Evolutionary conservation across 2,797 vertebrate genomes (phyloP), one percentile per base, ranked within the genome.

Genomic region (Cyclopterus lumpus): DNA sequence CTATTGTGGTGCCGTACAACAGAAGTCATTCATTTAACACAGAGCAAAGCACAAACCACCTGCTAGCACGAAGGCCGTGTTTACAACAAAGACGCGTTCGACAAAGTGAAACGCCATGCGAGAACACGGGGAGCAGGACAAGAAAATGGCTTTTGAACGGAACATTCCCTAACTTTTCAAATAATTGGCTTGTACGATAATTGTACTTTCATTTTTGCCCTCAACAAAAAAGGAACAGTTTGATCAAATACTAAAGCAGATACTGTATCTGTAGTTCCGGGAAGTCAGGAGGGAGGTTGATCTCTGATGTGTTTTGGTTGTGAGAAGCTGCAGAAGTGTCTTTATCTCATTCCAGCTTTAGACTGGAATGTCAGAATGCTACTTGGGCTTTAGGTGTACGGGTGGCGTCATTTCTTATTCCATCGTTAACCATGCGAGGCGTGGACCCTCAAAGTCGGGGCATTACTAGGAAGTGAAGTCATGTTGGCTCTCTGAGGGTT

Each of bases 1-100:
- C 77, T 75, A 82, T 91, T 91, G 91, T 88, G 85, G 55, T 1
- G 15, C 58, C 49, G n/a, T 28, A 79, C 79, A 68, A 75, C 82
- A 80, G 44, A 89, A 90, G 75, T 87, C 84, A 90, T 92, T 91
- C 88, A 86, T 75, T 84, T 66, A 67, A 70, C 73, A 84, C 82
- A 89, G 88, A 91, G 85, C 63, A 48, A 66, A 75, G 65, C 59
- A 81, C 78, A 81, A 90, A 78, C 66, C 86, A 89, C 80, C 76
- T 89, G 80, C 80, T 71, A 42, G 71, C 80, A 76, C 54, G 74
- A 89, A 86, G 71, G 54, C 51, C 16, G 28, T 86, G 75, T 86
- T 89, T 71, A 84, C 73, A 79, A 42, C 75, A 87, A 80, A 65
- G 55, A 69, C 2, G 30, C 46, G 51, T 22, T 44, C 78, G 24